Evolutionary conservation across 2,113 vertebrate species (phyloP).

Genomic region (Phodopus roborovskii): DNA sequence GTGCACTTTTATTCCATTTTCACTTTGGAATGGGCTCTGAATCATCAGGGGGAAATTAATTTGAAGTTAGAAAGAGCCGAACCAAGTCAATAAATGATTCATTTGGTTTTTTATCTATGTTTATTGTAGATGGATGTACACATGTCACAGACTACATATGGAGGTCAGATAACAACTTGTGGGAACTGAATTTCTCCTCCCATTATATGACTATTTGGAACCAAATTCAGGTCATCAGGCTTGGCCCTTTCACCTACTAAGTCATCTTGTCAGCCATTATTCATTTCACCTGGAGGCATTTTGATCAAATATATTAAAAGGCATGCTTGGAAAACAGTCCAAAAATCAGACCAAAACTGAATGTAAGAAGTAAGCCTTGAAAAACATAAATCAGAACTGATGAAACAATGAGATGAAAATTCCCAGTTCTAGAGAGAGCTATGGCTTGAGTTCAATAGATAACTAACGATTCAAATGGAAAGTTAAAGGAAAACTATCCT

Average conservation of each 20-base stretch:
- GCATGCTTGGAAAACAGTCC: not conserved
- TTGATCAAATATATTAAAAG: slow-evolving; percentile 39
- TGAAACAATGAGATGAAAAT: slow-evolving; percentile 33
- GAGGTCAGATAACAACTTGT: not conserved
- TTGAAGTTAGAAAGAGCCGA: not conserved
- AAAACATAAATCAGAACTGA: slow-evolving; percentile 4
- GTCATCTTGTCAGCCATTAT: not conserved
- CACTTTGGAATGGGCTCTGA: not conserved
- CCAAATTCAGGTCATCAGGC: not conserved
- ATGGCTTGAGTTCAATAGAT: not conserved
- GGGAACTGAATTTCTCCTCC: too few relatives aligned
- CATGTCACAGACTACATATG: not conserved
- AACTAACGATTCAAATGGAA: slow-evolving; percentile 22
- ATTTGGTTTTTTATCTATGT: not conserved
- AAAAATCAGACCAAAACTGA: slow-evolving; percentile 47
- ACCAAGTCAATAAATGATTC: slow-evolving; percentile 39
- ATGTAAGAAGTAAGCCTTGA: not conserved
- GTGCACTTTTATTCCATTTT: not conserved
- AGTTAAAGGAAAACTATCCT: not conserved
- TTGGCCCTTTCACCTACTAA: not conserved
- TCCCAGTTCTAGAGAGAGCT: not conserved
- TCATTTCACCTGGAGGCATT: not conserved
- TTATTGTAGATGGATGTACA: not conserved
- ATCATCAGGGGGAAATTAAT: not conserved
- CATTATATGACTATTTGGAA: not conserved